Base-by-base conservation (phyloP, 2,797 vertebrate species). In the Trematomus bernacchii region DNA sequence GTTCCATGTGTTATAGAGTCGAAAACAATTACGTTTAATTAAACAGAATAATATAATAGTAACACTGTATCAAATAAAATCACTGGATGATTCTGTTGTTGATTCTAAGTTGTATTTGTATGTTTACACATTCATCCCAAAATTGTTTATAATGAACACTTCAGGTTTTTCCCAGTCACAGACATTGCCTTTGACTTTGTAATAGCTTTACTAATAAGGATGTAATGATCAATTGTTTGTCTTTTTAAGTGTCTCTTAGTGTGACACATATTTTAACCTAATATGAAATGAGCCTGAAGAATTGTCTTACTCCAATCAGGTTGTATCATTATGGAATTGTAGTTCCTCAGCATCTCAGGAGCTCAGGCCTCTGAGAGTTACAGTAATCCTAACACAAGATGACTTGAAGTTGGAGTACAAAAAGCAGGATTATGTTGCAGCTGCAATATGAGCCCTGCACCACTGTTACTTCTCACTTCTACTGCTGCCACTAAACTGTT, bases 301-400 rank as follows among this genome's bases (percentile, higher is more conserved):
- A 50, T 53, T 3, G 18, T 48, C 15, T 65, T 15, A 19, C 15
- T 73, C 15, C 44, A 57, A 66, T 80, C 66, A 74, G 43, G 61
- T 69, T 13, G 30, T 16, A 15, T 68, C 42, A 6, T 64, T 70
- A 40, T 46, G 44, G 60, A 71, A 63, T 23, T 68, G 57, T 61
- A 13, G 33, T 50, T 50, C 33, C 69, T 30, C 9, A 52, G 59
- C 57, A 78, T 66, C 53, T 68, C 43, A 18, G 42, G 54, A 57
- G 70, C 76, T 74, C 50, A 59, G 33, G 33, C 65, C 2, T 61
- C 50, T 58, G 57, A 79, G 73, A 76, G 79, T 70, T 59, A 19
- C 68, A 73, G 64, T 70, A 82, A 86, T 84, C 80, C 72, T 76
- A 86, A 74, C 72, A 77, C 48, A 74, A 76, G 71, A 81, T 66